phyloP scores from a whole-genome alignment of 1,140 invertebrate genomes.

The Drosophila pachea region DNA sequence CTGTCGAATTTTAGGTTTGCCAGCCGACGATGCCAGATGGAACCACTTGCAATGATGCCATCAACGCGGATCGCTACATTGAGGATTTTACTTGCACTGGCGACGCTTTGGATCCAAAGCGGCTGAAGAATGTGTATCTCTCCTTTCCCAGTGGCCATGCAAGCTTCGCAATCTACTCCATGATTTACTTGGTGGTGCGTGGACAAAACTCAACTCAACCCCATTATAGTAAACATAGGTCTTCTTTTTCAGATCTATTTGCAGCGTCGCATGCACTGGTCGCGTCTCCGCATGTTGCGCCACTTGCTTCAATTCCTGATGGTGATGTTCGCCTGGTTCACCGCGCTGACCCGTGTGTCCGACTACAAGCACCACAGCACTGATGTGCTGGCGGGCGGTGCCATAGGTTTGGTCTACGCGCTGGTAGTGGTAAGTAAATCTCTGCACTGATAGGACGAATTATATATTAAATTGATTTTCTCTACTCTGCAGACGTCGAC shows the following conservation, averaged over 20 bases:
- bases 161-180: conserved; percentile 88
- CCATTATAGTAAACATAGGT: too few relatives aligned
- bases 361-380: conserved; percentile 97
- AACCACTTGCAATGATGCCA: conserved; percentile 80
- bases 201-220: background rate
- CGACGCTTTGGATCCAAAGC: conserved; percentile 79
- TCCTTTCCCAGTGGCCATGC: conserved; percentile 91
- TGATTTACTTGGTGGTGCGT: conserved; percentile 89
- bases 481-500: conserved; percentile 45
- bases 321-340: conserved; percentile 88
- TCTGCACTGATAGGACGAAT: background rate
- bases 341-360: conserved; percentile 90
- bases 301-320: conserved; percentile 87
- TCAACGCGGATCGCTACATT: conserved; percentile 83
- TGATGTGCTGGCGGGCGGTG: conserved; percentile 82
- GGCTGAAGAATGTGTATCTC: conserved; percentile 85
- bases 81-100: conserved; percentile 83
- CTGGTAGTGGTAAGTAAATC: conserved; percentile 80
- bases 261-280: conserved; percentile 86
- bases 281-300: conserved; percentile 85
- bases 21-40: conserved; percentile 81
- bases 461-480: background rate
- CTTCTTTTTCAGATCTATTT: conserved; percentile 86
- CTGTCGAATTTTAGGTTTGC: conserved; percentile 80
- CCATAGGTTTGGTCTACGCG: conserved; percentile 81